A percentile compares a stretch with the other conserved stretches of the same genome.
Conservation (phyloP, 2,797 vertebrate genomes). For the Pogonophryne albipinna region DNA sequence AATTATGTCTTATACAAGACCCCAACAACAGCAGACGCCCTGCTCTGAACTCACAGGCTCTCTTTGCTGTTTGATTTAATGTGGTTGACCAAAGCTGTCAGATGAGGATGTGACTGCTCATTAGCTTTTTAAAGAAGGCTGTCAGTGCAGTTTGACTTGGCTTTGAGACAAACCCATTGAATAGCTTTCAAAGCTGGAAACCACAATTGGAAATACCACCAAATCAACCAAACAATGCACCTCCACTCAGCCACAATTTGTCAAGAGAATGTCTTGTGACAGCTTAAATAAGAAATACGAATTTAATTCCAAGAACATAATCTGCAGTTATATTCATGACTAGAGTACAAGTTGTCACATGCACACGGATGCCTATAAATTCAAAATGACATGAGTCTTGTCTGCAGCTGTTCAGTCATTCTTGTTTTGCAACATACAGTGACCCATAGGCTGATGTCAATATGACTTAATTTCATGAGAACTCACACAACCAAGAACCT, state of each 20-base stretch:
- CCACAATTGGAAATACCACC: slow-evolving; percentile 5
- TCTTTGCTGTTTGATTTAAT: slow-evolving; percentile 41
- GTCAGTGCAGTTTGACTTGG: slow-evolving; percentile 14
- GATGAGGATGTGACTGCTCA: slow-evolving; percentile 19
- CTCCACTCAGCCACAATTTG: slow-evolving; percentile 24
- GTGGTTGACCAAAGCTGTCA: slow-evolving; percentile 41
- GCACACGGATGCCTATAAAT: slow-evolving; percentile 10
- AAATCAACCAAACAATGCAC: slow-evolving; percentile 20
- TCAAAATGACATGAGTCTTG: slow-evolving; percentile 38
- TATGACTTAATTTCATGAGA: slow-evolving; percentile 29
- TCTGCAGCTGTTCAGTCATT: slow-evolving; percentile 38
- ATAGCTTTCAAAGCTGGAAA: slow-evolving; percentile 23
- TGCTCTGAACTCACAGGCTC: slow-evolving; percentile 21
- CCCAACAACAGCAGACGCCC: neutral
- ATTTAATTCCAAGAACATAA: slow-evolving; percentile 13
- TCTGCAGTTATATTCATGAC: slow-evolving; percentile 16
- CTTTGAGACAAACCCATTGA: slow-evolving; percentile 28
- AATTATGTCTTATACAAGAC: too few species aligned
- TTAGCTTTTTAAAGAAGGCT: slow-evolving; percentile 9
- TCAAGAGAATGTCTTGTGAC: slow-evolving; percentile 6
- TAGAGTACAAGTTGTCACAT: slow-evolving; percentile 28
- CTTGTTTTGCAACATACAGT: slow-evolving; percentile 27
- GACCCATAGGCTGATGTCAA: slow-evolving; percentile 14
- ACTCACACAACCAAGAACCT: slow-evolving; percentile 26
- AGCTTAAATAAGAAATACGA: slow-evolving; percentile 5